Evolutionary conservation across 2,888 invertebrate species (phyloP).

Genomic region (Neria commutata): DNA sequence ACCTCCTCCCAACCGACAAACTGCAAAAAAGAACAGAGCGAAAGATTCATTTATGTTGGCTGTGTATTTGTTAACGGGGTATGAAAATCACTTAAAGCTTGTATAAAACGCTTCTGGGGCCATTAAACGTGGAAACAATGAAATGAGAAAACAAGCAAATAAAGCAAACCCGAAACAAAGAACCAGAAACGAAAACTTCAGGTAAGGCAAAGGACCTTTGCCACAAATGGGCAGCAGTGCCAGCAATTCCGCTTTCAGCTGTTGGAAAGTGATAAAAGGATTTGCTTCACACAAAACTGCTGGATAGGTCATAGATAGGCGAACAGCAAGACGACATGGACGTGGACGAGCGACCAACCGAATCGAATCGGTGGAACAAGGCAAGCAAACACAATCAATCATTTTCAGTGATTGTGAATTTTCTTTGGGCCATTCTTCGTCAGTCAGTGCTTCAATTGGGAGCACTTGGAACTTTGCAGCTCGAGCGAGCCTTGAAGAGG

Average conservation of each 20-base stretch:
- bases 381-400: background rate
- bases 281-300: background rate
- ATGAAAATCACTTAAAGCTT: conserved; percentile 25
- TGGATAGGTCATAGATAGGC: background rate
- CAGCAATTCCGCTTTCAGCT: background rate
- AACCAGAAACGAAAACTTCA: background rate
- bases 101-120: background rate
- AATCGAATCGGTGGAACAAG: background rate
- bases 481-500: too few relatives aligned
- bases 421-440: too few relatives aligned
- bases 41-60: conserved; percentile 14
- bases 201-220: background rate
- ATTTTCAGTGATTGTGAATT: background rate
- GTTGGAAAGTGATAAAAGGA: conserved; percentile 4
- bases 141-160: too few relatives aligned
- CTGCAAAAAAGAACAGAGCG: conserved; percentile 70
- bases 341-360: background rate
- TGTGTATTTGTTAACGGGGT: too few relatives aligned
- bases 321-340: conserved; percentile 1
- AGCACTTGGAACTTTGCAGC: too few relatives aligned
- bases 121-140: too few relatives aligned
- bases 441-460: too few relatives aligned
- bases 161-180: background rate
- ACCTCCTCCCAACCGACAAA: conserved; percentile 98
- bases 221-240: background rate